phyloP scores from a whole-genome alignment of 2,888 invertebrate genomes.

The Euproctis similis region DNA sequence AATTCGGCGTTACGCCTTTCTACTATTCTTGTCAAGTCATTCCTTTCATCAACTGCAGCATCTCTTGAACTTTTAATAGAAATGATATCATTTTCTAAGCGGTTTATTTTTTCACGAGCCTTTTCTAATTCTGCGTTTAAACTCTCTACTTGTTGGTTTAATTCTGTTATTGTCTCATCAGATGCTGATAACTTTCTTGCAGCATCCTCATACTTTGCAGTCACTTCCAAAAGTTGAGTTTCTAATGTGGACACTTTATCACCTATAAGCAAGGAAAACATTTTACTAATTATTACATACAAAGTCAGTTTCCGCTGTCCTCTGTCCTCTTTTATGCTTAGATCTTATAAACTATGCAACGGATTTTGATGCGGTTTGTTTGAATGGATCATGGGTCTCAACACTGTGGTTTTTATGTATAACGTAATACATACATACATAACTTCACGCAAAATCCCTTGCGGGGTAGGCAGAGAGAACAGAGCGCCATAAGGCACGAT shows the following conservation, averaged over 20 bases:
- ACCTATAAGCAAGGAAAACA: constrained; percentile 60
- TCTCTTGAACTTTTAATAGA: constrained; percentile 82
- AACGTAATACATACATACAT: no score
- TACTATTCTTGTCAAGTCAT: constrained; percentile 81
- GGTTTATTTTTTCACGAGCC: constrained; percentile 77
- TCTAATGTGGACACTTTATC: constrained; percentile 73
- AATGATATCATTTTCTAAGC: constrained; percentile 79
- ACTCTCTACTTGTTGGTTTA: constrained; percentile 79
- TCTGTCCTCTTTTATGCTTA: no score
- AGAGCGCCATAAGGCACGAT: no score
- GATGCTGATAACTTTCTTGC: constrained; percentile 77
- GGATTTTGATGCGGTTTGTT: no score
- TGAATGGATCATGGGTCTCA: no score
- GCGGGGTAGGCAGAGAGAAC: no score
- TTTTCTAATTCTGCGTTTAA: constrained; percentile 79
- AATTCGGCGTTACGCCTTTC: constrained; percentile 84
- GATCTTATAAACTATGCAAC: no score
- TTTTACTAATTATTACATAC: no score
- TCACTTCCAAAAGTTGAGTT: constrained; percentile 71
- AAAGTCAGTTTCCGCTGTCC: no score
- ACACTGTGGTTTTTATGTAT: no score
- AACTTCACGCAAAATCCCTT: no score
- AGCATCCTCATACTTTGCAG: constrained; percentile 78
- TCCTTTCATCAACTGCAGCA: constrained; percentile 83
- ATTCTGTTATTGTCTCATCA: constrained; percentile 77